Base-by-base conservation (phyloP, 2,113 vertebrate genomes). In the Mus musculus region DNA sequence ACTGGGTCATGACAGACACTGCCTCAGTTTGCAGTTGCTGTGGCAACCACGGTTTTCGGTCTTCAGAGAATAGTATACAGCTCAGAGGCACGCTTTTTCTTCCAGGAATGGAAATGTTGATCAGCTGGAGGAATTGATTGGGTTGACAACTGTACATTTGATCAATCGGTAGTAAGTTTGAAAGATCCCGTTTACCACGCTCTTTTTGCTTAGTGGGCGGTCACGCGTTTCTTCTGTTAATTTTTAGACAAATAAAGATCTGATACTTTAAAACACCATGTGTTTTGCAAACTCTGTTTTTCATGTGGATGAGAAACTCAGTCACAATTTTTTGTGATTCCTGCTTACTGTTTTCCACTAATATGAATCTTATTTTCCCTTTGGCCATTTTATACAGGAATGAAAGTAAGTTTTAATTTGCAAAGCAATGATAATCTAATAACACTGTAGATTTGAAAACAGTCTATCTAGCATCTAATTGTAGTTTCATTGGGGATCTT, bases 31-130 rank as follows among this genome's bases (percentile, higher is more conserved):
- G 91, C 90, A 88, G 98, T 99, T 98, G 89, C 98, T 97, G 97
- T 98, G 97, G 96, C 97, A 99, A 99, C 98, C 28, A 93, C 90
- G 78, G 95, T 97, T 98, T 98, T 97, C 94, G 96, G 95, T 94
- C 98, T 98, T 95, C 96, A 97, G 98, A 98, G 95, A 96, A 97
- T 96, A 98, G 94, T 96, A 76, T 97, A 88, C 84, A 96, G 95
- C 98, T 98, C 97, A 95, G 97, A 94, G 88, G 77, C 97, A 63
- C 93, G 95, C 1, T 7, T 98, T 96, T 97, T 95, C 95, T 95
- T 91, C 96, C 94, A 96, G 93, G 91, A 36, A 19, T 76, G 91
- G 89, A 98, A 97, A 97, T 97, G 95, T 95, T 97, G 95, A 92
- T 92, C 73, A 16, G 17, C 98, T 93, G 91, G 97, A 98, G 63